A percentile compares a stretch with the other conserved stretches of the same genome.
These are phyloP conservation scores for Atta texana DNA, from an alignment of 1,140 invertebrate genomes.

Conservation along the genomic window DNA sequence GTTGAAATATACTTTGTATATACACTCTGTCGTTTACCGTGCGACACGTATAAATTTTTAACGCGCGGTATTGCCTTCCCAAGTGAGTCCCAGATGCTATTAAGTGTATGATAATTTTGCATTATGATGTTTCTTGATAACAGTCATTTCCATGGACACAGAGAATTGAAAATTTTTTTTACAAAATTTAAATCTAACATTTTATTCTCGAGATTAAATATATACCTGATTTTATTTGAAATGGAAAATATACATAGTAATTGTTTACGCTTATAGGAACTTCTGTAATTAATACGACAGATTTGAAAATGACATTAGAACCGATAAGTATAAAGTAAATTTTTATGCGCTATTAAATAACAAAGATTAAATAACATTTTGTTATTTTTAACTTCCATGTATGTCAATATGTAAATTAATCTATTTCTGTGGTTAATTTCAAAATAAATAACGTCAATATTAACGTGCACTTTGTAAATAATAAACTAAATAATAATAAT, in stretches of 20 bases:
- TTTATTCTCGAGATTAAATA: not conserved
- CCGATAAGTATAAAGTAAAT: not conserved
- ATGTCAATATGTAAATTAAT: no score
- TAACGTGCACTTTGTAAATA: no score
- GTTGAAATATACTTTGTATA: constrained; percentile 40
- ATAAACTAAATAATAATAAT: no score
- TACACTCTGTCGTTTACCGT: constrained; percentile 34
- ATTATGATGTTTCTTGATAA: constrained; percentile 30
- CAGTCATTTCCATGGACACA: constrained; percentile 10
- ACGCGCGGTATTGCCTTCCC: constrained; percentile 7
- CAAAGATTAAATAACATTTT: no score
- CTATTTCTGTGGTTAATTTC: no score
- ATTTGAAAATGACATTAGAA: not conserved
- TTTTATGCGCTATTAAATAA: not conserved
- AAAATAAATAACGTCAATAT: no score
- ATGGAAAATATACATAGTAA: not conserved
- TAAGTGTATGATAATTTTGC: constrained; percentile 16
- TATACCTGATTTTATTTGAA: not conserved
- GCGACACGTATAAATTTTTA: constrained; percentile 49
- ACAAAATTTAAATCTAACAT: not conserved
- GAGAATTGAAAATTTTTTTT: not conserved
- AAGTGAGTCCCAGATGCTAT: constrained; percentile 2
- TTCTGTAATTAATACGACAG: not conserved
- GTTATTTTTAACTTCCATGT: no score
- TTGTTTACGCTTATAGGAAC: not conserved